These are phyloP conservation scores for Thereva nobilitata DNA, from an alignment of 2,888 invertebrate genomes.

Conservation along the genomic window DNA sequence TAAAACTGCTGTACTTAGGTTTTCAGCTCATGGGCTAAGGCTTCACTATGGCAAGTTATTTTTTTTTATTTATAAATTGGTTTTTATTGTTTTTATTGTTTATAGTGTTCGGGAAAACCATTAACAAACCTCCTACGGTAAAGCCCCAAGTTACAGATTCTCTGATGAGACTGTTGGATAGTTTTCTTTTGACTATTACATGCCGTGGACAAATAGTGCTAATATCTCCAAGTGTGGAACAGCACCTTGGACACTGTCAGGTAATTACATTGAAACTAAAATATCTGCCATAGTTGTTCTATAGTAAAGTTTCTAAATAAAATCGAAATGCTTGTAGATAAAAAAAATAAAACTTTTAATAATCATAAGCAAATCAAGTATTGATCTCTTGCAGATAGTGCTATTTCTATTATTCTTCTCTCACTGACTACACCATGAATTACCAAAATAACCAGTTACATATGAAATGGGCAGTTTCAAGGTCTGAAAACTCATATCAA, in stretches of 20 bases:
- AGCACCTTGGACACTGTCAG: conserved; percentile 83
- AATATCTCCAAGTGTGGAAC: conserved; percentile 82
- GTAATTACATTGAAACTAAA: conserved; percentile 56
- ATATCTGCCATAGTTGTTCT: too few relatives aligned
- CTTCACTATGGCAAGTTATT: conserved; percentile 67
- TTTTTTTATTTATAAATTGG: not conserved
- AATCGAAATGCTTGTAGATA: too few relatives aligned
- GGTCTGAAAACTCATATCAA: too few relatives aligned
- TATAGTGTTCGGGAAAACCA: conserved; percentile 63
- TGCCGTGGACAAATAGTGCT: conserved; percentile 82
- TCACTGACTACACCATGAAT: too few relatives aligned
- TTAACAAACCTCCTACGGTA: conserved; percentile 55
- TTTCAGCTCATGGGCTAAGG: conserved; percentile 83
- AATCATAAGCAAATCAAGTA: too few relatives aligned
- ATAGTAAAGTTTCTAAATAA: too few relatives aligned
- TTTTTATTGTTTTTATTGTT: conserved; percentile 6
- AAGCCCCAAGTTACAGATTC: conserved; percentile 65
- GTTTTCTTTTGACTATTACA: conserved; percentile 80
- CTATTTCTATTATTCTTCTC: too few relatives aligned
- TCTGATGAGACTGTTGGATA: conserved; percentile 71
- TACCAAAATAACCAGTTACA: too few relatives aligned
- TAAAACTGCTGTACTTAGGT: conserved; percentile 86
- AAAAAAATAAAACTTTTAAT: too few relatives aligned
- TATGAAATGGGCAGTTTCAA: too few relatives aligned
- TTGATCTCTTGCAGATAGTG: too few relatives aligned